Percentiles rank a stretch among this genome's conserved stretches.
These are phyloP conservation scores for Pangasius mekongensis DNA, from an alignment of 2,797 vertebrate species.

Conservation along the genomic window DNA sequence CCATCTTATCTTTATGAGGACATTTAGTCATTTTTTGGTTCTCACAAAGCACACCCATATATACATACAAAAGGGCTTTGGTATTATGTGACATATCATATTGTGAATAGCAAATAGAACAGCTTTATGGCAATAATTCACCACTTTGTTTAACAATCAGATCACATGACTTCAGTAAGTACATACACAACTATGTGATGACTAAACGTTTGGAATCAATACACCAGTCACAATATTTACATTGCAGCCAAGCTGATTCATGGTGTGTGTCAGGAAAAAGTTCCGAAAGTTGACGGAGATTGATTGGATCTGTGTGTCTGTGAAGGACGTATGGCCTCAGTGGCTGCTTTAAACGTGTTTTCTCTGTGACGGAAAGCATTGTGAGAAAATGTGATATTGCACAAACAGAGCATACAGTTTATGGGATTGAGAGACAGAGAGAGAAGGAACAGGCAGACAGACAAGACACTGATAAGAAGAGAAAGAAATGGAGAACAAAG, in stretches of 20 bases:
- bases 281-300: background rate
- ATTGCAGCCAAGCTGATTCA: background rate
- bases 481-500: background rate
- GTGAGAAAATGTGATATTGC: background rate
- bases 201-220: background rate
- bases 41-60: background rate
- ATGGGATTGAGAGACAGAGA: background rate
- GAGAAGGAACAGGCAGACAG: background rate
- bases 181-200: background rate
- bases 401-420: background rate
- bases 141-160: background rate
- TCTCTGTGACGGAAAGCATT: background rate
- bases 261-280: conserved; percentile 4
- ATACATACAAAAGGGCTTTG: background rate
- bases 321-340: background rate
- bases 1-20: background rate
- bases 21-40: background rate
- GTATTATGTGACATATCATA: background rate
- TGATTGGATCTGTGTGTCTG: background rate
- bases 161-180: background rate
- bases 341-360: background rate
- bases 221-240: background rate
- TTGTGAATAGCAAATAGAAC: background rate
- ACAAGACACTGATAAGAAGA: background rate
- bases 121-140: background rate